Evolutionary conservation across 2,797 vertebrate species (phyloP).

Genomic region (Epinephelus malabaricus): DNA sequence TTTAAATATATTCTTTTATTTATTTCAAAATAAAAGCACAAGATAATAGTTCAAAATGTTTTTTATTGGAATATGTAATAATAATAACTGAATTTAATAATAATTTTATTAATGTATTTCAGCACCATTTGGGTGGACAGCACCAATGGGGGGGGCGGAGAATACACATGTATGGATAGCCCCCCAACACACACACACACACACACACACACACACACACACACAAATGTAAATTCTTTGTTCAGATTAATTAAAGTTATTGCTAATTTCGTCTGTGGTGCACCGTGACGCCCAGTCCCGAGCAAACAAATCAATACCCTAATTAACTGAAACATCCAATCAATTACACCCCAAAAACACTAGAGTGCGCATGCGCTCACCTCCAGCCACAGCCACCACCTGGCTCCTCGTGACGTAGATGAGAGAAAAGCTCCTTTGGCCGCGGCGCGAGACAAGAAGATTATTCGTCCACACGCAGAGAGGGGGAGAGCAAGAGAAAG

Average conservation of each 20-base stretch:
- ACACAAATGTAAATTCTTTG: not conserved
- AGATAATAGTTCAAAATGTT: too few species aligned
- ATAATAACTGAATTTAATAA: too few species aligned
- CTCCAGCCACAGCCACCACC: conserved; percentile 52
- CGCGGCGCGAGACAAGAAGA: conserved; percentile 64
- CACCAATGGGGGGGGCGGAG: conserved; percentile 16
- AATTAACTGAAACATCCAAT: conserved; percentile 45
- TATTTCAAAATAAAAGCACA: too few species aligned
- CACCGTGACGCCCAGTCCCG: too few species aligned
- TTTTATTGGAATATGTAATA: too few species aligned
- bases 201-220: too few species aligned
- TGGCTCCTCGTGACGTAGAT: conserved; percentile 81
- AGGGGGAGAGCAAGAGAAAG: conserved; percentile 25
- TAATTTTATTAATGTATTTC: not conserved
- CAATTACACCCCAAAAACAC: conserved; percentile 41
- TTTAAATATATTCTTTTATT: too few species aligned
- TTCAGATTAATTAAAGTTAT: not conserved
- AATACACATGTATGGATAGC: not conserved
- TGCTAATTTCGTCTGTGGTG: not conserved
- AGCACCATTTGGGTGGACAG: conserved; percentile 35
- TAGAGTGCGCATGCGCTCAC: conserved; percentile 82
- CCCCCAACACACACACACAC: not conserved
- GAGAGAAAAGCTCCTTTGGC: conserved; percentile 76
- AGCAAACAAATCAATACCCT: conserved; percentile 27
- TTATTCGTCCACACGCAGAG: conserved; percentile 59